phyloP scores from a whole-genome alignment of 1,140 invertebrate genomes.

The Halesus radiatus region DNA sequence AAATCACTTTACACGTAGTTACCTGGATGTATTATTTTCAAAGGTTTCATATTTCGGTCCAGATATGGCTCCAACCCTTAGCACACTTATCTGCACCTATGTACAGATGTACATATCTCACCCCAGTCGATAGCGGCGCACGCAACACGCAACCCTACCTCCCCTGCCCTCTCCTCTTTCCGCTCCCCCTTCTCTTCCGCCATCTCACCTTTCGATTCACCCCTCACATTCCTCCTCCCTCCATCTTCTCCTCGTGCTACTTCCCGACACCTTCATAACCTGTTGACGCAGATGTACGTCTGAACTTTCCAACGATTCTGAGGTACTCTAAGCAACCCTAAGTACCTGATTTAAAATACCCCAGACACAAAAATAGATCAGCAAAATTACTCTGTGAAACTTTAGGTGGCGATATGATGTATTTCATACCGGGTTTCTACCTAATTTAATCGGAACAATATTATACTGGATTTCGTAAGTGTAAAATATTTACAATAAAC shows the following conservation, averaged over 20 bases:
- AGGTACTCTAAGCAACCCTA: not conserved
- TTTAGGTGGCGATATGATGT: too few species aligned
- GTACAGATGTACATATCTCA: not conserved
- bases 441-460: too few species aligned
- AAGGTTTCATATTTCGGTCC: too few species aligned
- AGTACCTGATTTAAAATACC: not conserved
- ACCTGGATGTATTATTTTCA: too few species aligned
- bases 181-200: not conserved
- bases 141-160: not conserved
- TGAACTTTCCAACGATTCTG: not conserved
- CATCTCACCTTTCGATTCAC: not conserved
- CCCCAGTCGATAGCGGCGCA: slow-evolving; percentile 10
- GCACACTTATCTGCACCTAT: not conserved
- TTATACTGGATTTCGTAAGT: too few species aligned
- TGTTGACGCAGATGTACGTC: not conserved
- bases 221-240: not conserved
- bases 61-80: not conserved
- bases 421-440: too few species aligned
- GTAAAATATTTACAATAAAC: too few species aligned
- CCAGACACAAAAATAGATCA: too few species aligned
- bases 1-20: too few species aligned
- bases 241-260: not conserved
- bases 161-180: not conserved
- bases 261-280: slow-evolving; percentile 1
- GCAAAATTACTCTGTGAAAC: too few species aligned